Evolutionary conservation across 2,797 vertebrate genomes (phyloP).

Genomic region (Pseudochirops corinnae): DNA sequence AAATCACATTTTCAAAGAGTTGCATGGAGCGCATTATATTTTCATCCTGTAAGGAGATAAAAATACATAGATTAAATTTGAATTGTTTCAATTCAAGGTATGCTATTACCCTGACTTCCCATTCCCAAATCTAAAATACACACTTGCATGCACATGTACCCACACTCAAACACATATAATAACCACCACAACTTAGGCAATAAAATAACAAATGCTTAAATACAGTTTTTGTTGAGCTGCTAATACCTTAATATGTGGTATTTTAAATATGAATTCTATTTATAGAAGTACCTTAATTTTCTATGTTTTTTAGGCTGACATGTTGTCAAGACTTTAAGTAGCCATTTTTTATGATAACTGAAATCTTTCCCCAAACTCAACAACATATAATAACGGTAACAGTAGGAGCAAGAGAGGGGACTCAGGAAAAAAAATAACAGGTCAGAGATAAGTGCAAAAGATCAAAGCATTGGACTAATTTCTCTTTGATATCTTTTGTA

Average conservation of each 20-base stretch:
- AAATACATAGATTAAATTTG: constrained; percentile 14
- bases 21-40: constrained; percentile 99
- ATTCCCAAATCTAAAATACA: neutral
- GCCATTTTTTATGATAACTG: neutral
- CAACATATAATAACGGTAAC: neutral
- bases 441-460: neutral
- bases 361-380: constrained; percentile 10
- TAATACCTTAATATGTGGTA: neutral
- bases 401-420: neutral
- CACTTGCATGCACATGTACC: neutral
- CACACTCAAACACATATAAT: neutral
- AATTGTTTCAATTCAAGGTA: neutral
- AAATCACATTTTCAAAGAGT: constrained; percentile 99
- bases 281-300: neutral
- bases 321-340: constrained; percentile 12
- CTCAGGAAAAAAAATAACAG: neutral
- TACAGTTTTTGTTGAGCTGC: neutral
- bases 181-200: neutral
- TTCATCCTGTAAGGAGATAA: constrained; percentile 92
- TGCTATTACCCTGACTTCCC: neutral
- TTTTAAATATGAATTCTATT: neutral
- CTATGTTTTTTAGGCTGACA: neutral
- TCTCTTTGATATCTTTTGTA: neutral
- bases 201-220: neutral
- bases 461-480: neutral